Evolutionary conservation across 1,140 invertebrate species (phyloP).

Genomic region (Temnothorax curvispinosus): DNA sequence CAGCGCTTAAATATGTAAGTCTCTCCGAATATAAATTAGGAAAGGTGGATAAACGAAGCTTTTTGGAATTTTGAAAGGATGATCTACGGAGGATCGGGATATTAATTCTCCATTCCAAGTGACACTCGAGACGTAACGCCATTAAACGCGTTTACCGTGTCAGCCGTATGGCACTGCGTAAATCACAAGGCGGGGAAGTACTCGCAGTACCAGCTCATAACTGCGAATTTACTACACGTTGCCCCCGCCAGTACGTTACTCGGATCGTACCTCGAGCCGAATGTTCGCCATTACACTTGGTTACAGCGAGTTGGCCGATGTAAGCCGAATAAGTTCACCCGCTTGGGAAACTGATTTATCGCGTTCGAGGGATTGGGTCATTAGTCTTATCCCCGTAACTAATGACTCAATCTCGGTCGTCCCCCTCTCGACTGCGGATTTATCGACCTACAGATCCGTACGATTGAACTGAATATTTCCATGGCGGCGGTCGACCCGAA

Average conservation of each 20-base stretch:
- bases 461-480: constrained; percentile 30
- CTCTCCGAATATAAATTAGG: background rate
- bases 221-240: constrained; percentile 45
- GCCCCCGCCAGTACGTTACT: constrained; percentile 28
- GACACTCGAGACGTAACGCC: constrained; percentile 4
- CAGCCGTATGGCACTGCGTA: constrained; percentile 25
- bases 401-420: constrained; percentile 60
- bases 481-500: background rate
- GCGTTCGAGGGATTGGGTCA: constrained; percentile 60
- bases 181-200: constrained; percentile 9
- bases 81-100: background rate
- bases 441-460: constrained; percentile 47
- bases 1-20: background rate
- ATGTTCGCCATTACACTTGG: constrained; percentile 54
- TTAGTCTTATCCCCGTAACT: constrained; percentile 59
- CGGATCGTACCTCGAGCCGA: constrained; percentile 4
- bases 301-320: constrained; percentile 38
- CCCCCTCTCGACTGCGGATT: constrained; percentile 16
- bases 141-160: constrained; percentile 28
- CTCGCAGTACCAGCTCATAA: constrained; percentile 41
- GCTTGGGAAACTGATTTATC: constrained; percentile 58
- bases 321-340: constrained; percentile 59
- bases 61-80: background rate
- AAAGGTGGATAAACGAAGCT: background rate
- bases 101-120: constrained; percentile 10